These are phyloP conservation scores for Oncorhynchus mykiss DNA, from an alignment of 2,113 vertebrate species.

Conservation along the genomic window DNA sequence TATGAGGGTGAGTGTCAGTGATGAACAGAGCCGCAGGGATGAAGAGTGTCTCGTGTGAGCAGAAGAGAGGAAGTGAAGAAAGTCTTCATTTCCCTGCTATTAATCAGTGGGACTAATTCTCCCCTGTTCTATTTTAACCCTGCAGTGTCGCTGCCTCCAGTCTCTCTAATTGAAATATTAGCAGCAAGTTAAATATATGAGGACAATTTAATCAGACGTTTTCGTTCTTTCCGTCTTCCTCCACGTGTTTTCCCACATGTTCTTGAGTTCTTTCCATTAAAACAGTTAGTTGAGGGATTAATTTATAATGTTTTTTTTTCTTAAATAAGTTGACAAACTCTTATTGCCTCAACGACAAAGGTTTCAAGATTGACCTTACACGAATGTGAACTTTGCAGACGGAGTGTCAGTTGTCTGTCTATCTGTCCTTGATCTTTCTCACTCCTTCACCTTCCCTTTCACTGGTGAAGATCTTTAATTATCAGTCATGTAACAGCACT, in stretches of 20 bases:
- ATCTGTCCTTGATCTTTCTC: constrained; percentile 20
- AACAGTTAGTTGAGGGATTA: constrained; percentile 73
- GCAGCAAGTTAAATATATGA: constrained; percentile 81
- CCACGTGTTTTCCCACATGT: constrained; percentile 58
- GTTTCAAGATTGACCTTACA: constrained; percentile 57
- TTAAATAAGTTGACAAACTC: constrained; percentile 69
- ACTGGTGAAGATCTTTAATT: not conserved
- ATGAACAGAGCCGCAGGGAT: constrained; percentile 68
- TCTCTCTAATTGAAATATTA: constrained; percentile 83
- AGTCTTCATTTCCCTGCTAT: constrained; percentile 75
- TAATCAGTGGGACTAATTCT: constrained; percentile 80
- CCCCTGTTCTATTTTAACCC: constrained; percentile 77
- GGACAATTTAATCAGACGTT: constrained; percentile 79
- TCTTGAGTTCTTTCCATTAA: constrained; percentile 77
- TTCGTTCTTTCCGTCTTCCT: constrained; percentile 30
- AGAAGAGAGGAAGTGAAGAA: constrained; percentile 34
- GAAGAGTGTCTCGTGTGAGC: constrained; percentile 59
- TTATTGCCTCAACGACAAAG: constrained; percentile 57
- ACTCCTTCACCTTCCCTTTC: not conserved
- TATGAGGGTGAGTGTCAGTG: constrained; percentile 60
- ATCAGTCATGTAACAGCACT: too few relatives aligned
- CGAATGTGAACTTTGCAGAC: constrained; percentile 51
- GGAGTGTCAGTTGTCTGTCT: constrained; percentile 12
- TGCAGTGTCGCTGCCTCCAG: constrained; percentile 73
- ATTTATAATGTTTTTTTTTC: constrained; percentile 56